Conservation (phyloP, 2,888 invertebrate species). For the Brachyptera putata region DNA sequence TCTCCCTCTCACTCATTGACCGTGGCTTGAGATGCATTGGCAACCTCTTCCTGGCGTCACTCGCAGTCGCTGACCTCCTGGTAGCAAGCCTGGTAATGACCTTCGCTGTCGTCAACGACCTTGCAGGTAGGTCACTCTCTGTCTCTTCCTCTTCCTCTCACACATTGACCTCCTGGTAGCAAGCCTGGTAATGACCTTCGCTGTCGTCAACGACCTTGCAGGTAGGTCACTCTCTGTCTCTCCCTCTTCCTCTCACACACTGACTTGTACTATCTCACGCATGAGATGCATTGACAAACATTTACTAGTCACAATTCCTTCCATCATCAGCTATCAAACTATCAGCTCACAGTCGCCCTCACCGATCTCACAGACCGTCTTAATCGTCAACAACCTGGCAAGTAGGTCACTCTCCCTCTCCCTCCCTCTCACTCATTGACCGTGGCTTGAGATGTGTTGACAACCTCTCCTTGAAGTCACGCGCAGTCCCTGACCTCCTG, state of each 20-base stretch:
- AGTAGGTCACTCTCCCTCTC: not conserved
- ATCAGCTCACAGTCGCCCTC: too few relatives aligned
- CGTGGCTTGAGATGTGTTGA: slow-evolving; percentile 71
- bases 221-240: too few relatives aligned
- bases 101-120: slow-evolving; percentile 64
- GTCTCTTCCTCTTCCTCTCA: too few relatives aligned
- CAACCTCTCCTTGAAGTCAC: slow-evolving; percentile 90
- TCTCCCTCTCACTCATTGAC: too few relatives aligned
- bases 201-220: too few relatives aligned
- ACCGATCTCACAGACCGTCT: too few relatives aligned
- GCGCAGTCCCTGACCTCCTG: slow-evolving; percentile 96
- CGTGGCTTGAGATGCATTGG: slow-evolving; percentile 83
- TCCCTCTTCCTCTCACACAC: too few relatives aligned
- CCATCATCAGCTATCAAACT: too few relatives aligned
- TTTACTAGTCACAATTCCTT: slow-evolving; percentile 89
- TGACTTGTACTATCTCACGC: slow-evolving; percentile 83
- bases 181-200: too few relatives aligned
- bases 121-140: slow-evolving; percentile 83
- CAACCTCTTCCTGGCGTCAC: slow-evolving; percentile 88
- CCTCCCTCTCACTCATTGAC: not conserved
- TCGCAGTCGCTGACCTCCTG: slow-evolving; percentile 96
- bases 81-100: slow-evolving; percentile 98
- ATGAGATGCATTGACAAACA: slow-evolving; percentile 85
- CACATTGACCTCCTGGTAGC: slow-evolving; percentile 95
- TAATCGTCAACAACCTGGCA: slow-evolving; percentile 90